Evolutionary conservation across 2,797 vertebrate species (phyloP).

Genomic region (Hypotaenidia okinawae): DNA sequence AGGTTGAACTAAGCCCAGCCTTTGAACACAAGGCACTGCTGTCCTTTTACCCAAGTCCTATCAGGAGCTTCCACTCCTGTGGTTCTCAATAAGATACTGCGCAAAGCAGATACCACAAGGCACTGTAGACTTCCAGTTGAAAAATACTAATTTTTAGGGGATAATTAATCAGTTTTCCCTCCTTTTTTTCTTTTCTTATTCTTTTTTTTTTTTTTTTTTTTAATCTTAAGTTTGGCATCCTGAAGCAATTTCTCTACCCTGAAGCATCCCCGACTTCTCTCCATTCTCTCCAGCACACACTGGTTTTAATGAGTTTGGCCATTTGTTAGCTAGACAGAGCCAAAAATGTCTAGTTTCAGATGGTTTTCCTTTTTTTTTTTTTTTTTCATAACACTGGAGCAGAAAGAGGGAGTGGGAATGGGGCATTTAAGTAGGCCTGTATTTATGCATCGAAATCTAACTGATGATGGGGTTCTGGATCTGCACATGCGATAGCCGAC

Average conservation of each 20-base stretch:
- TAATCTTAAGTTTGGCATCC: neutral
- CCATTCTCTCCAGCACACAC: neutral
- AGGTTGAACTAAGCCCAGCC: neutral
- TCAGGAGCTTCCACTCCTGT: neutral
- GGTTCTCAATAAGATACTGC: neutral
- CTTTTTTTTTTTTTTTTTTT: neutral
- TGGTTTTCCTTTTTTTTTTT: neutral
- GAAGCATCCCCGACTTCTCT: neutral
- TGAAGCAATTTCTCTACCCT: neutral
- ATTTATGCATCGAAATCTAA: neutral
- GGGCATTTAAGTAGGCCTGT: neutral
- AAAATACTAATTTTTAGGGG: neutral
- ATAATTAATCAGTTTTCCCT: neutral
- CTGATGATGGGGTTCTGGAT: neutral
- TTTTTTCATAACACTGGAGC: accelerated
- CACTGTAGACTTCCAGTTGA: neutral
- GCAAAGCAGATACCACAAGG: neutral
- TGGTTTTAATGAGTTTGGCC: constrained; percentile 40
- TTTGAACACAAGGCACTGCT: neutral
- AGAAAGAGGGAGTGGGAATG: neutral
- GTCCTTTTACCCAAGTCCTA: neutral
- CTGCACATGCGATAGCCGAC: neutral
- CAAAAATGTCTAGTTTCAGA: constrained; percentile 29
- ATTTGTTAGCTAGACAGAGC: constrained; percentile 10
- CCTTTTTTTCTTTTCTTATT: neutral